Base-by-base conservation (phyloP, 2,888 invertebrate species). In the Drosophila mayaguana region DNA sequence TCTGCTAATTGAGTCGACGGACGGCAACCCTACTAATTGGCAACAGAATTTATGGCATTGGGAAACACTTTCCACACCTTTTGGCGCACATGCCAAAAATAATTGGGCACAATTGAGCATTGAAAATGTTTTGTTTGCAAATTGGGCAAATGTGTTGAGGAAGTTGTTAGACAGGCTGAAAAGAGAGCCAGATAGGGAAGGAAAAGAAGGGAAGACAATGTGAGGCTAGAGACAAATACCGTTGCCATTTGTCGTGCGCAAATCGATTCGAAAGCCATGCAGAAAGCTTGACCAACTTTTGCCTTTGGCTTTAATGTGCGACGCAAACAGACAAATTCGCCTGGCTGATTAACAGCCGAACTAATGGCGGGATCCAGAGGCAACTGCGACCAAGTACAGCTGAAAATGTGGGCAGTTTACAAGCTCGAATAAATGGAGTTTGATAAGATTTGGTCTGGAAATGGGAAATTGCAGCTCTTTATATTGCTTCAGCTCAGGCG, bases 21-120 rank as follows among this genome's bases (percentile, higher is more conserved):
- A 43, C 56, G 48, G 43, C 59, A 43, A 25, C 62, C 72, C 73
- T 60, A 62, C 70, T 83, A 83, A 88, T 83, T 88, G 89, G 68
- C 68, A 28, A 72, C 53, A 70, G 71, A 89, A 81, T 89, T 83
- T 83, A 83, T 83, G 89, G 82, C 80, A 56, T 34, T 73, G 72
- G 50, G 65, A 74, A 78, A 88, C 75, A 89, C 85, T 89, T 86
- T 89, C 87, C 86, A 86, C 86, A 83, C 85, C 85, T 86, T 89
- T 75, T 78, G 66, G 67, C 61, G 81, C 71, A 72, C 77, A 75
- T 69, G 85, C 77, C 74, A 74, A 76, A 88, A 87, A 84, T 90
- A 90, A 86, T 86, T 86, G 89, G 86, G 80, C 65, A 86, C 85
- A 85, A 84, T 89, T 85, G 85, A 87, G 80, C 89, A 70, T 67